Conservation (phyloP, 2,113 vertebrate species). For the Herpetotheres cachinnans region DNA sequence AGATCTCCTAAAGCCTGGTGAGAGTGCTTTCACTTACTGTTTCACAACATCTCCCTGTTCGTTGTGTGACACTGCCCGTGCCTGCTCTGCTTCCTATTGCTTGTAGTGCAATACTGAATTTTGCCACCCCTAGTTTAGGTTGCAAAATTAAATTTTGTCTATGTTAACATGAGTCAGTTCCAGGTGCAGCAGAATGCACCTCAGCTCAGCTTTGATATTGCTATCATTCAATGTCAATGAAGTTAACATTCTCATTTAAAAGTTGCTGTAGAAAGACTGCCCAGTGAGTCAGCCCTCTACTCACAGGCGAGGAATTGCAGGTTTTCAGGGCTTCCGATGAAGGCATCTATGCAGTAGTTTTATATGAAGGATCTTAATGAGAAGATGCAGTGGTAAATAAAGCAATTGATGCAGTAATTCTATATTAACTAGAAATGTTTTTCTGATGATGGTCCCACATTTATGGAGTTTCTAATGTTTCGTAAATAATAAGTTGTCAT, state of each 20-base stretch:
- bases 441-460: background rate
- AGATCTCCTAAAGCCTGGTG: background rate
- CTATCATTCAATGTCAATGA: background rate
- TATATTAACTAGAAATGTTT: background rate
- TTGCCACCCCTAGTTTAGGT: background rate
- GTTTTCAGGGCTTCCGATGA: background rate
- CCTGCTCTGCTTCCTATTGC: background rate
- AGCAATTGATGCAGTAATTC: background rate
- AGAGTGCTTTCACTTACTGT: background rate
- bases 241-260: background rate
- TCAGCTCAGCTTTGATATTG: background rate
- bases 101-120: background rate
- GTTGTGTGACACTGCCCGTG: rapidly evolving
- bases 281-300: background rate
- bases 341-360: background rate
- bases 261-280: background rate
- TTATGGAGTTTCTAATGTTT: background rate
- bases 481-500: background rate
- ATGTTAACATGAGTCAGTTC: rapidly evolving
- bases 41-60: background rate
- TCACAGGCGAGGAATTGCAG: background rate
- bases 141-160: background rate
- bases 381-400: background rate
- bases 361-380: background rate
- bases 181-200: background rate